Conservation (phyloP, 1,140 invertebrate species). For the Chrysoperla carnea region DNA sequence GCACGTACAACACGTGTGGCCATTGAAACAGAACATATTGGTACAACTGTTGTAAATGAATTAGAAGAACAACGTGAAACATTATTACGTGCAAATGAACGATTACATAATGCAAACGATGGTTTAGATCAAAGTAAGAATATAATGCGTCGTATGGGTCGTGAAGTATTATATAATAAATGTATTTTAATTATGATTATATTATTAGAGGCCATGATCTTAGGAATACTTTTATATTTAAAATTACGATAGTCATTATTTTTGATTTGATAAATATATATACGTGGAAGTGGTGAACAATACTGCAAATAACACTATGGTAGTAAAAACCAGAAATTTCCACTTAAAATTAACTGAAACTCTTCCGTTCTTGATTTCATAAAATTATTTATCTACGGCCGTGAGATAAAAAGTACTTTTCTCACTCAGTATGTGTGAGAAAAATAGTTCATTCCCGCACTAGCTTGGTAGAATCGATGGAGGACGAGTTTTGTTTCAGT, state of each 20-base stretch:
- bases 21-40: constrained; percentile 60
- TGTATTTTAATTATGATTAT: constrained; percentile 27
- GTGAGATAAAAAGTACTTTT: too few species aligned
- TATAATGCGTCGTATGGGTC: constrained; percentile 22
- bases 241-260: constrained; percentile 15
- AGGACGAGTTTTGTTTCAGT: too few species aligned
- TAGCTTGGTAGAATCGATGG: too few species aligned
- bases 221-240: constrained; percentile 9
- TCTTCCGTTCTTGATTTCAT: too few species aligned
- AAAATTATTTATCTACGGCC: too few species aligned
- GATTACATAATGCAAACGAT: constrained; percentile 26
- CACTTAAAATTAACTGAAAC: too few species aligned
- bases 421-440: too few species aligned
- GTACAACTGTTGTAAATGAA: constrained; percentile 45
- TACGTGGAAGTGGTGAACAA: too few species aligned
- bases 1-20: constrained; percentile 52
- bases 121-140: constrained; percentile 21
- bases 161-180: constrained; percentile 29
- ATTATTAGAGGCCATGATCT: constrained; percentile 5
- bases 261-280: too few species aligned
- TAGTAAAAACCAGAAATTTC: too few species aligned
- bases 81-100: constrained; percentile 22
- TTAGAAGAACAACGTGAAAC: constrained; percentile 26
- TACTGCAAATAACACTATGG: too few species aligned
- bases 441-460: too few species aligned